Evolutionary conservation across 2,888 invertebrate genomes (phyloP).

Genomic region (Macrosiphum euphorbiae): DNA sequence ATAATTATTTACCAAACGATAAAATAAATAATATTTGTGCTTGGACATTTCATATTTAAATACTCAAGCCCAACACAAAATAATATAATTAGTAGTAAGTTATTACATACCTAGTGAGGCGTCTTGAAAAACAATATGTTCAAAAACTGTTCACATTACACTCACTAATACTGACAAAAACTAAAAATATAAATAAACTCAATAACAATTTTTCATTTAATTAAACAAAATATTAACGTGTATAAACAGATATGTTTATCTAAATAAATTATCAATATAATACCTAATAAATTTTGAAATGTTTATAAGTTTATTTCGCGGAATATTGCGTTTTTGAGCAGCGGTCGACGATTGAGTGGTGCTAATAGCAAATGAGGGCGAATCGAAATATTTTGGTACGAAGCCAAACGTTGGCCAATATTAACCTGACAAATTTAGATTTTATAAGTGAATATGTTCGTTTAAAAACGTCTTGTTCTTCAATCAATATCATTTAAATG

Average conservation of each 20-base stretch:
- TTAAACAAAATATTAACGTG: neutral
- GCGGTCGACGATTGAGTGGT: slow-evolving; percentile 64
- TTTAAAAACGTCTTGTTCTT: slow-evolving; percentile 49
- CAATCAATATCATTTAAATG: slow-evolving; percentile 56
- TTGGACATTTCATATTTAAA: neutral
- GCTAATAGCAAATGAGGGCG: slow-evolving; percentile 63
- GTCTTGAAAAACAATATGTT: slow-evolving; percentile 41
- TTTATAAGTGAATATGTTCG: slow-evolving; percentile 62
- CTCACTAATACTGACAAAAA: slow-evolving; percentile 43
- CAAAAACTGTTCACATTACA: slow-evolving; percentile 59
- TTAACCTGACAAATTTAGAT: slow-evolving; percentile 65
- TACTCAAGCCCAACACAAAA: neutral
- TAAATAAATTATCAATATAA: slow-evolving; percentile 47
- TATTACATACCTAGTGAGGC: slow-evolving; percentile 45
- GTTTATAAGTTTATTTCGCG: slow-evolving; percentile 60
- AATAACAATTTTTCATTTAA: slow-evolving; percentile 34
- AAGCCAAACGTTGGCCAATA: slow-evolving; percentile 56
- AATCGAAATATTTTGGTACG: slow-evolving; percentile 61
- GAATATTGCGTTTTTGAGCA: slow-evolving; percentile 64
- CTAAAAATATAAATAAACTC: slow-evolving; percentile 41
- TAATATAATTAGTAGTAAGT: neutral
- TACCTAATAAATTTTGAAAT: slow-evolving; percentile 54
- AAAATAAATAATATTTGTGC: neutral
- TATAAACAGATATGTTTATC: neutral
- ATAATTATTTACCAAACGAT: neutral